Percentiles rank a stretch among this genome's conserved stretches.
Conservation (phyloP, 2,113 vertebrate genomes). For the Pipra filicauda region DNA sequence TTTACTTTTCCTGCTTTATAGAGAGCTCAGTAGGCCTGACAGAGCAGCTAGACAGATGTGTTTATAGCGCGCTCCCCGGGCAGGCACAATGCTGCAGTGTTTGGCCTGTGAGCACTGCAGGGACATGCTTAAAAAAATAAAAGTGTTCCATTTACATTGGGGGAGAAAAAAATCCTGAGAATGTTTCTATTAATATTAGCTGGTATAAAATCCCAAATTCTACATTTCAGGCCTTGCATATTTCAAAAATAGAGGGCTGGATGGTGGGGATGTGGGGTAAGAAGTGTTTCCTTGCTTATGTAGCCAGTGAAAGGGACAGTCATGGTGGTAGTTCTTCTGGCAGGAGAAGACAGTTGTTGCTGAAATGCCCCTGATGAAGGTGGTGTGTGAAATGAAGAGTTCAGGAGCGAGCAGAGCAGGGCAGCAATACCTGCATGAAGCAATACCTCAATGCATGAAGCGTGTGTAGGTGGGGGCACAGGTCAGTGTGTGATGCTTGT, state of each 20-base stretch:
- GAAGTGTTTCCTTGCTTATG: background rate
- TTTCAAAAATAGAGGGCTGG: constrained; percentile 21
- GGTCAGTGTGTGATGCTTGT: accelerated
- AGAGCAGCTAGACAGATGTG: constrained; percentile 55
- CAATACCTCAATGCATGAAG: no score
- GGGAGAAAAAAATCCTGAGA: constrained; percentile 32
- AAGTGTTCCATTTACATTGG: constrained; percentile 52
- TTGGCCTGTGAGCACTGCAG: background rate
- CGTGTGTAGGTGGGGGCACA: accelerated
- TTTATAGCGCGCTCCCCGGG: constrained; percentile 10
- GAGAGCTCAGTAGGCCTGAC: constrained; percentile 35
- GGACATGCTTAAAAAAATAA: constrained; percentile 47
- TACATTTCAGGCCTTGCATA: background rate
- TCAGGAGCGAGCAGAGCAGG: background rate
- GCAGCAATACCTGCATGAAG: background rate
- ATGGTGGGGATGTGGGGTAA: background rate
- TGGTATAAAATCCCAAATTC: constrained; percentile 38
- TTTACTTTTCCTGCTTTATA: constrained; percentile 59
- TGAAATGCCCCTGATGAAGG: background rate
- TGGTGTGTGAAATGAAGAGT: background rate
- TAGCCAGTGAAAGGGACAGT: background rate
- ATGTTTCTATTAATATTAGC: constrained; percentile 64
- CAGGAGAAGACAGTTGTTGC: background rate
- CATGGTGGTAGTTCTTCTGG: background rate
- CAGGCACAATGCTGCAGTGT: constrained; percentile 66